Conservation (phyloP, 2,797 vertebrate genomes). For the Notolabrus celidotus region DNA sequence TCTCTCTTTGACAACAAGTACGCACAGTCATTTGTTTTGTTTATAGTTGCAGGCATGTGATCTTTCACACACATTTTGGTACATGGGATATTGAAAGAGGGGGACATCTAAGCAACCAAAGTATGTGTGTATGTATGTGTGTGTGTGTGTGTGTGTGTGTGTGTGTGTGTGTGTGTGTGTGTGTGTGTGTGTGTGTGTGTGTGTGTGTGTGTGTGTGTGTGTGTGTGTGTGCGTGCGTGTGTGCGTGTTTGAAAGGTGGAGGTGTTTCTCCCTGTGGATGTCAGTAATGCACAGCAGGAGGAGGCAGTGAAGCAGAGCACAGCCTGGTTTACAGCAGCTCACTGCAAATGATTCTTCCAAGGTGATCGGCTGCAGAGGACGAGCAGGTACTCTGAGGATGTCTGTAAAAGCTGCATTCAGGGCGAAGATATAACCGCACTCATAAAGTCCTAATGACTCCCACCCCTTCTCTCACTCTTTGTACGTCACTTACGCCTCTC, state of each 20-base stretch:
- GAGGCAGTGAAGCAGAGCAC: slow-evolving; percentile 56
- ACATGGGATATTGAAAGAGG: not conserved
- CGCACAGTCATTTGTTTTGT: no score
- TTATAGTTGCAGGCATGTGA: not conserved
- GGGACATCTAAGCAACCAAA: not conserved
- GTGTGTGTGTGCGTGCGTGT: slow-evolving; percentile 2
- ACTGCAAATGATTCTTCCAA: slow-evolving; percentile 64
- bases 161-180: slow-evolving; percentile 13
- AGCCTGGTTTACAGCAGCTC: slow-evolving; percentile 73
- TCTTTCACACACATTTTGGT: not conserved
- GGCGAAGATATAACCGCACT: slow-evolving; percentile 60
- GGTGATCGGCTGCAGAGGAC: slow-evolving; percentile 71
- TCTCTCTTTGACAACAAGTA: no score
- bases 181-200: slow-evolving; percentile 4
- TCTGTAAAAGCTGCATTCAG: slow-evolving; percentile 72
- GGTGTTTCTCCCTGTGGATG: slow-evolving; percentile 36
- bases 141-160: slow-evolving; percentile 5
- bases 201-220: slow-evolving; percentile 5
- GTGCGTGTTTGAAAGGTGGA: slow-evolving; percentile 33
- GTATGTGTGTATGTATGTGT: slow-evolving; percentile 3
- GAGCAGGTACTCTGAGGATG: slow-evolving; percentile 39
- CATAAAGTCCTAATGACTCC: slow-evolving; percentile 76
- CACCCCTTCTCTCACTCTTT: slow-evolving; percentile 8
- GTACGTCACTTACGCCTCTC: slow-evolving; percentile 22
- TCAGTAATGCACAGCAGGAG: slow-evolving; percentile 49